A percentile compares a stretch with the other conserved stretches of the same genome.
Evolutionary conservation across 2,888 invertebrate species (phyloP).

Genomic region (Nymphalis urticae): DNA sequence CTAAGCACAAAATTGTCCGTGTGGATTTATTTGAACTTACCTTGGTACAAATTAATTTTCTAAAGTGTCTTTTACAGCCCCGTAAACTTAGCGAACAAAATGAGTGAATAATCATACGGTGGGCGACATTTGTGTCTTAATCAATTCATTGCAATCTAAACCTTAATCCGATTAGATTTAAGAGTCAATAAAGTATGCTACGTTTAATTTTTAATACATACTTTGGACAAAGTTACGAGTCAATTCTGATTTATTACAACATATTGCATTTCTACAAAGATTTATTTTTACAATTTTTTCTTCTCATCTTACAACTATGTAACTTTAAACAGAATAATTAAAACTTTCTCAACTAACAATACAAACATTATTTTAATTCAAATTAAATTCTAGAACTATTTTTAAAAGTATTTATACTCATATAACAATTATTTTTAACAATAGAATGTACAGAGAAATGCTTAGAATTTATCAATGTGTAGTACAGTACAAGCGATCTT

Average conservation of each 20-base stretch:
- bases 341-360: no score
- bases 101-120: constrained; percentile 37
- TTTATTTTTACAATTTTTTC: neutral
- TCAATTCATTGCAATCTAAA: neutral
- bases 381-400: no score
- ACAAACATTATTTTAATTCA: no score
- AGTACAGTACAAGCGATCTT: no score
- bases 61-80: constrained; percentile 61
- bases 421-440: no score
- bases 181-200: constrained; percentile 3
- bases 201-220: constrained; percentile 23
- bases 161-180: neutral
- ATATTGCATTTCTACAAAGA: constrained; percentile 9
- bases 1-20: constrained; percentile 53
- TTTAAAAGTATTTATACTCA: no score
- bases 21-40: constrained; percentile 40
- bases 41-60: constrained; percentile 59
- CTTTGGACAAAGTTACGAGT: constrained; percentile 26
- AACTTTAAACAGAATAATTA: neutral
- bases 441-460: no score
- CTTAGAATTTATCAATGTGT: no score
- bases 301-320: constrained; percentile 2
- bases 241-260: constrained; percentile 25
- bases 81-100: constrained; percentile 43
- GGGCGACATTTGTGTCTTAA: constrained; percentile 18